Evolutionary conservation across 2,888 invertebrate genomes (phyloP).

Genomic region (Drosophila ezoana): DNA sequence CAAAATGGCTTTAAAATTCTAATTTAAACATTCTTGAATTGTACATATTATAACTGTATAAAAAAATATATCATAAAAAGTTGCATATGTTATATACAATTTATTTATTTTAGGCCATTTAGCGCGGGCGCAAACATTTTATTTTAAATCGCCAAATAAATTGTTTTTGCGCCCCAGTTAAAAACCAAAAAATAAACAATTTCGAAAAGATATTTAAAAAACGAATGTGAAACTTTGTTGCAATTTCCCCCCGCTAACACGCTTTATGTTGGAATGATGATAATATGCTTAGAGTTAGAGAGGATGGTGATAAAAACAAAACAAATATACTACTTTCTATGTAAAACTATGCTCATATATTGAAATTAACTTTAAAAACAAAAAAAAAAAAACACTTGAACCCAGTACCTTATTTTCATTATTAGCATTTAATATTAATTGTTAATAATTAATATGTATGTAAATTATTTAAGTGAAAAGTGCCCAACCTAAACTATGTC

Average conservation of each 20-base stretch:
- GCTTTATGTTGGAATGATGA: conserved; percentile 53
- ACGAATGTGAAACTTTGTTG: conserved; percentile 69
- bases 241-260: conserved; percentile 51
- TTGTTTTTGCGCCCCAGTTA: conserved; percentile 50
- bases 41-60: conserved; percentile 57
- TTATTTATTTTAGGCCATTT: conserved; percentile 21
- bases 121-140: conserved; percentile 51
- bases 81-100: conserved; percentile 35
- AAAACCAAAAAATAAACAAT: conserved; percentile 20
- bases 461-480: conserved; percentile 72
- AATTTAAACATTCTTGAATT: conserved; percentile 73
- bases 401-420: conserved; percentile 84
- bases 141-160: conserved; percentile 50
- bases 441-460: conserved; percentile 76
- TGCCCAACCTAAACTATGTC: conserved; percentile 11
- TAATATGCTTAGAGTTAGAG: conserved; percentile 46
- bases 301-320: conserved; percentile 41
- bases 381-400: conserved; percentile 78
- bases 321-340: conserved; percentile 55
- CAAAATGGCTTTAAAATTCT: conserved; percentile 72
- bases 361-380: conserved; percentile 34
- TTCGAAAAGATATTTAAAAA: conserved; percentile 14
- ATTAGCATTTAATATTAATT: conserved; percentile 79
- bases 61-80: conserved; percentile 29
- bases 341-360: conserved; percentile 72